Evolutionary conservation across 2,888 invertebrate species (phyloP).

Genomic region (Piscicola geometra): DNA sequence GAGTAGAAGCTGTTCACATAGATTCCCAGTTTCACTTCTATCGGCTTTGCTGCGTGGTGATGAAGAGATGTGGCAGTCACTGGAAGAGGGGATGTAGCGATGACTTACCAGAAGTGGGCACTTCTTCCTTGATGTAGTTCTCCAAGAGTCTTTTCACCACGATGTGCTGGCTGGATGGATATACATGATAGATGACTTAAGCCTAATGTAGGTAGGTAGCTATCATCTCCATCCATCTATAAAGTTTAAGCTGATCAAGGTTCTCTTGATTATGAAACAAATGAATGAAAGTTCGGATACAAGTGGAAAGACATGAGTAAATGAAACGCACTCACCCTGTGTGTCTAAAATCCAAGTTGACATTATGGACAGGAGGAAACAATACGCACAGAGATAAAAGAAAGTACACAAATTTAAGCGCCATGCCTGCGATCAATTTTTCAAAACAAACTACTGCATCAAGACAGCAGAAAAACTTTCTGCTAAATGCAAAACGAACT

Average conservation of each 20-base stretch:
- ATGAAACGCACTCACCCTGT: background rate
- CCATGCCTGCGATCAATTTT: too few relatives aligned
- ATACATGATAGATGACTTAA: background rate
- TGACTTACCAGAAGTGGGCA: conserved; percentile 10
- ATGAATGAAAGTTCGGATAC: background rate
- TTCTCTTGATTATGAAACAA: background rate
- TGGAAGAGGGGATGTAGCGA: background rate
- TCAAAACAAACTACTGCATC: too few relatives aligned
- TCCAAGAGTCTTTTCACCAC: conserved; percentile 16
- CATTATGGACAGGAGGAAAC: background rate
- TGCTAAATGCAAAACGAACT: too few relatives aligned
- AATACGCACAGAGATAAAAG: too few relatives aligned
- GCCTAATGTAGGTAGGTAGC: too few relatives aligned
- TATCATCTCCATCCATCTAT: too few relatives aligned
- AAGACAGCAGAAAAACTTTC: too few relatives aligned
- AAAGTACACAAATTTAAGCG: too few relatives aligned
- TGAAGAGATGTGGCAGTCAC: background rate
- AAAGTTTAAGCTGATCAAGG: too few relatives aligned
- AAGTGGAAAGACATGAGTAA: background rate
- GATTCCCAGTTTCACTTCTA: conserved; percentile 47
- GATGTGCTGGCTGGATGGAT: conserved; percentile 26
- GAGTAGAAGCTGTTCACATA: conserved; percentile 70
- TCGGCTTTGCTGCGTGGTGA: conserved; percentile 43
- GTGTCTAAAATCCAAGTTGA: conserved; percentile 2
- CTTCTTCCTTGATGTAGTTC: conserved; percentile 25